Evolutionary conservation across 2,797 vertebrate species (phyloP).

Genomic region (Sebastiscus tertius): DNA sequence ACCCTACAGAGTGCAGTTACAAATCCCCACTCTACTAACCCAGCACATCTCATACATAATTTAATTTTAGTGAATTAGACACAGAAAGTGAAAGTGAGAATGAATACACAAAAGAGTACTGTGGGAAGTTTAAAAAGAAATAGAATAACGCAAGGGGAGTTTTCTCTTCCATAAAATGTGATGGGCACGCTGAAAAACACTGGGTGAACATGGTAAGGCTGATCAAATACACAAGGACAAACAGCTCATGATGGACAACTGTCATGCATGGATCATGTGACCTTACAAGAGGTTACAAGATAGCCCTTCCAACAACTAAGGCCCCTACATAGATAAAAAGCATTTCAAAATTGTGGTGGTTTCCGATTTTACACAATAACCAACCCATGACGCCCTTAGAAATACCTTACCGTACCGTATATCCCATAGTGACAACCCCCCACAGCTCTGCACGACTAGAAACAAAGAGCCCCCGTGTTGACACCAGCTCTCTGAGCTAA

Average conservation of each 20-base stretch:
- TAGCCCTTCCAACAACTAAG: background rate
- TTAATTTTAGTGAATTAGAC: conserved; percentile 4
- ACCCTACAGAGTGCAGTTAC: conserved; percentile 37
- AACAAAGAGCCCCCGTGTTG: conserved; percentile 64
- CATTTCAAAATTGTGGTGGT: background rate
- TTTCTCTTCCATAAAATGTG: background rate
- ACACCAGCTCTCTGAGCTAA: conserved; percentile 47
- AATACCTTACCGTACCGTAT: conserved; percentile 6
- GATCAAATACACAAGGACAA: background rate
- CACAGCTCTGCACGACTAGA: conserved; percentile 30
- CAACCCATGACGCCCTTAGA: background rate
- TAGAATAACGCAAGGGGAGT: rapidly evolving
- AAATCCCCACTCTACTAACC: conserved; percentile 56
- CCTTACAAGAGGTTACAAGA: background rate
- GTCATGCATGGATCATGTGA: background rate
- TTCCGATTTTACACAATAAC: background rate
- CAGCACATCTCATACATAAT: conserved; percentile 21
- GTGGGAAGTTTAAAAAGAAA: background rate
- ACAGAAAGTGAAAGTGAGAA: conserved; percentile 2
- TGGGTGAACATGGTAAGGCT: background rate
- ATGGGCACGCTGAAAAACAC: background rate
- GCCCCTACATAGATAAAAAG: background rate
- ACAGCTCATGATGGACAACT: background rate
- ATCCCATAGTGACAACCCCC: conserved; percentile 49
- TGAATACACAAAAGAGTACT: background rate